Percentiles rank a stretch among this genome's conserved stretches.
phyloP scores from a whole-genome alignment of 2,113 vertebrate genomes.

The Neogale vison region DNA sequence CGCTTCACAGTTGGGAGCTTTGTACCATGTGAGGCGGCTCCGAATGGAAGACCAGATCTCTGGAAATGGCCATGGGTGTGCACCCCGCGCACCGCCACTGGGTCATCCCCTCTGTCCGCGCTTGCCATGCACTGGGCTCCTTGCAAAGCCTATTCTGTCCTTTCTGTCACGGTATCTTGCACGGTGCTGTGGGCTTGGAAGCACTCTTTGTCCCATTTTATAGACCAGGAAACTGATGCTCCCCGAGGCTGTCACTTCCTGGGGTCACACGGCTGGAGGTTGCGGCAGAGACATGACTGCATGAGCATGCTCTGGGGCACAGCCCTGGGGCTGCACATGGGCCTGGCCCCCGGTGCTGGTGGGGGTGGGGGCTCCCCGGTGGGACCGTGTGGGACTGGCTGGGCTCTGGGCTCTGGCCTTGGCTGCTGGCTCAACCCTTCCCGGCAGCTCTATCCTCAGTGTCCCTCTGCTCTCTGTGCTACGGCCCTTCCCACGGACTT shows the following conservation, averaged over 20 bases:
- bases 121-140: not conserved
- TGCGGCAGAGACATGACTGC: not conserved
- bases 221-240: not conserved
- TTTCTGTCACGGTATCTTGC: fast-evolving
- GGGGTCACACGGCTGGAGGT: not conserved
- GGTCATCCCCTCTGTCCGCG: not conserved
- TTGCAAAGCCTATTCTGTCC: not conserved
- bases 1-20: not conserved
- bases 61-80: not conserved
- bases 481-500: not conserved
- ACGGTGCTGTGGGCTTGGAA: not conserved
- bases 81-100: fast-evolving
- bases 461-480: too few species aligned
- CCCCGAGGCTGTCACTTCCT: not conserved
- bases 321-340: fast-evolving
- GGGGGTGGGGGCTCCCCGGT: too few species aligned
- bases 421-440: not conserved
- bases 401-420: not conserved
- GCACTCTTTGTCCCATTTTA: not conserved
- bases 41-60: not conserved
- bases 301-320: not conserved
- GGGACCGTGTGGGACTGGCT: not conserved
- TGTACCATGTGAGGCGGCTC: not conserved
- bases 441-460: not conserved
- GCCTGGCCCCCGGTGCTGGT: not conserved